Evolutionary conservation across 1,140 invertebrate genomes (phyloP).

Genomic region (Psix sp.): DNA sequence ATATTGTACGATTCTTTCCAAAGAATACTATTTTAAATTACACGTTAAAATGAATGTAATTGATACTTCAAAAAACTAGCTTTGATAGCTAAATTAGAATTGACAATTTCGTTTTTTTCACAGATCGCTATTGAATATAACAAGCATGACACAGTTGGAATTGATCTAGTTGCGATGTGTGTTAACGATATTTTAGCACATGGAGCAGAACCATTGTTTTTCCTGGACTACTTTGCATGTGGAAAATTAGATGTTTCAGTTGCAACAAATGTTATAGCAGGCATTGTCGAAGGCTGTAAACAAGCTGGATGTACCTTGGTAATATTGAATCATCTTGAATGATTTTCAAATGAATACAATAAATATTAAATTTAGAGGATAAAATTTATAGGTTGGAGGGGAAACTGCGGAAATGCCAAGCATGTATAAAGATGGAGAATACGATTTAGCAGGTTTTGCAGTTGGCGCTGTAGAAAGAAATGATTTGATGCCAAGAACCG

Average conservation of each 20-base stretch:
- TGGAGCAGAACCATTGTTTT: conserved; percentile 96
- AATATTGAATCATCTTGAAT: conserved; percentile 71
- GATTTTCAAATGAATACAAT: conserved; percentile 4
- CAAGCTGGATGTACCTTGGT: conserved; percentile 92
- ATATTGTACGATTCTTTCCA: no score
- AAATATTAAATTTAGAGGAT: not conserved
- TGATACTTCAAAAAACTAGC: no score
- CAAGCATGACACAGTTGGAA: conserved; percentile 91
- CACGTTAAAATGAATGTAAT: no score
- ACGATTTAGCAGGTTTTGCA: conserved; percentile 96
- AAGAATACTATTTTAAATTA: no score
- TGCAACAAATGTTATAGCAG: conserved; percentile 87
- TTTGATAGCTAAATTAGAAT: no score
- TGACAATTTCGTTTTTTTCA: conserved; percentile 38
- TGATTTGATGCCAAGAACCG: conserved; percentile 84
- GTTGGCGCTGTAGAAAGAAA: conserved; percentile 91
- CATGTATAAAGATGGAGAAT: conserved; percentile 91
- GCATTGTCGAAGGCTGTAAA: conserved; percentile 91
- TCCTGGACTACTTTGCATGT: conserved; percentile 97
- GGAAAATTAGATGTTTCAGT: conserved; percentile 87
- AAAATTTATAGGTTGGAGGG: conserved; percentile 87
- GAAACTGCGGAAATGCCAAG: conserved; percentile 98
- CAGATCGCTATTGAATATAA: conserved; percentile 89
- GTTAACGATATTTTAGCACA: conserved; percentile 97
- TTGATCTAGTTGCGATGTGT: conserved; percentile 98